Conservation (phyloP, 2,113 vertebrate species). For the Mobula hypostoma region DNA sequence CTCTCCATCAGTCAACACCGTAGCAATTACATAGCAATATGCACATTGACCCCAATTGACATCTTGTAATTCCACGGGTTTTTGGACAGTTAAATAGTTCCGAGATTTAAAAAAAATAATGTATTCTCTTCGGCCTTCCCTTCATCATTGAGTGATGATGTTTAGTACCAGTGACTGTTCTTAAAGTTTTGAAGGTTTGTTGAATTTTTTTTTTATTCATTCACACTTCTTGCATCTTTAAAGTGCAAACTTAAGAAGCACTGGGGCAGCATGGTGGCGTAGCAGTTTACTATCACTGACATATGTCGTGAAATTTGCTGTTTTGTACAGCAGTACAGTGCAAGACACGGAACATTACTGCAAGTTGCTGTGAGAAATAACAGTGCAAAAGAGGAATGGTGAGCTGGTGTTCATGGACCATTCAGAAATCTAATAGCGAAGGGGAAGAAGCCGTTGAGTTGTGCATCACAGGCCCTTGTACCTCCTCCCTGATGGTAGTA, state of each 20-base stretch:
- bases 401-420: no score
- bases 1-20: conserved; percentile 34
- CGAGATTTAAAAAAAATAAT: conserved; percentile 11
- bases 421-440: no score
- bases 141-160: not conserved
- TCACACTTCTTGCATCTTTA: not conserved
- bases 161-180: not conserved
- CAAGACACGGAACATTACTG: no score
- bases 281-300: no score
- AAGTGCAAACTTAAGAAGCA: not conserved
- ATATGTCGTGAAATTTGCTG: no score
- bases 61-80: conserved; percentile 31
- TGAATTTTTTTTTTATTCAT: not conserved
- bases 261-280: not conserved
- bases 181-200: not conserved
- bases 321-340: no score
- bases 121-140: not conserved
- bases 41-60: conserved; percentile 36
- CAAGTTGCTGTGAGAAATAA: no score
- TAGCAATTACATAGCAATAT: conserved; percentile 33
- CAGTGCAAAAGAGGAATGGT: no score
- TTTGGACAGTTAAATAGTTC: conserved; percentile 24
- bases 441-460: no score
- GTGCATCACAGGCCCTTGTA: no score
- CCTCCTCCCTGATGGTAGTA: no score